phyloP scores from a whole-genome alignment of 2,888 invertebrate species.

The Folsomia manolachei region DNA sequence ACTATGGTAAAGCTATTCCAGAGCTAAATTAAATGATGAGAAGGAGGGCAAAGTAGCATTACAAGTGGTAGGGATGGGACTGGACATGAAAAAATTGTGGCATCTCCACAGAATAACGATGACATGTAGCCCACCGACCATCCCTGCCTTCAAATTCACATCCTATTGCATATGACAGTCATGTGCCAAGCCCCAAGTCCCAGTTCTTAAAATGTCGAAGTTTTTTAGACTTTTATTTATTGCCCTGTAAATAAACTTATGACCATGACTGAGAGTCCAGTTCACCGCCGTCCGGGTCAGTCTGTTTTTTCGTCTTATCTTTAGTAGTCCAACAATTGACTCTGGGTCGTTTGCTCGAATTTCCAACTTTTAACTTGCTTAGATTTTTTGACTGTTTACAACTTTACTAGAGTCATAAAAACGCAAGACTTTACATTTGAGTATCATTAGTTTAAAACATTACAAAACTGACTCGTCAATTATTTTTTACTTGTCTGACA shows the following conservation, averaged over 20 bases:
- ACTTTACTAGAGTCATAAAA: not conserved
- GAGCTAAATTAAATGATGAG: too few species aligned
- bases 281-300: not conserved
- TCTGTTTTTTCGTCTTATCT: not conserved
- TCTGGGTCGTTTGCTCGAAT: not conserved
- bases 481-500: not conserved
- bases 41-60: too few species aligned
- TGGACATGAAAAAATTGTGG: conserved; percentile 5
- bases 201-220: not conserved
- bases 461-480: not conserved
- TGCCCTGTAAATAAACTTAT: not conserved
- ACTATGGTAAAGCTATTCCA: too few species aligned
- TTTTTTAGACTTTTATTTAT: not conserved
- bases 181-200: conserved; percentile 6
- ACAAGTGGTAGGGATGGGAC: not conserved
- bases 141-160: too few species aligned
- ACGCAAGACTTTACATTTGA: not conserved
- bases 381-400: not conserved
- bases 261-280: not conserved
- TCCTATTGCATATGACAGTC: conserved; percentile 20
- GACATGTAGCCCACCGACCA: conserved; percentile 43
- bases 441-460: not conserved
- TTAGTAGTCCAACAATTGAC: not conserved
- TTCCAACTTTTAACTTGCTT: not conserved
- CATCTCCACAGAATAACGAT: conserved; percentile 26